These are phyloP conservation scores for Apeira syringaria DNA, from an alignment of 2,888 invertebrate species.

Conservation along the genomic window DNA sequence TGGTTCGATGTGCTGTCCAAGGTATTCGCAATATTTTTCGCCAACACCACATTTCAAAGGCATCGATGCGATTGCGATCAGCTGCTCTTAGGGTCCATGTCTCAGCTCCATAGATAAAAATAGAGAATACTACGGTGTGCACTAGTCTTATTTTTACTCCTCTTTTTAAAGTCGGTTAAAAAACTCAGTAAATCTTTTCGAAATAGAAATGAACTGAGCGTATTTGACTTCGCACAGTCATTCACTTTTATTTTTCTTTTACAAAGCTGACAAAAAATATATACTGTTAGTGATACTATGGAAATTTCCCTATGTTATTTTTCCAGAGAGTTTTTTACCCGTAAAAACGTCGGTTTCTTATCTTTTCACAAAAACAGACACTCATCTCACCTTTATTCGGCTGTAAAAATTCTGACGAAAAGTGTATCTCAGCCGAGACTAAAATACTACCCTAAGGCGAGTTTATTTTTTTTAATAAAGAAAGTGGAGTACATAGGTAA, in stretches of 20 bases:
- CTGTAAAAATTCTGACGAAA: constrained; percentile 30
- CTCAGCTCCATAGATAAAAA: too few relatives aligned
- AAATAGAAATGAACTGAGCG: too few relatives aligned
- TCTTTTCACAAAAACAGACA: constrained; percentile 28
- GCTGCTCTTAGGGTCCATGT: too few relatives aligned
- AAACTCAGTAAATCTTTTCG: too few relatives aligned
- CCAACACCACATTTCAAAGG: too few relatives aligned
- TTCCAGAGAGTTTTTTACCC: constrained; percentile 13
- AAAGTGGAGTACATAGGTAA: constrained; percentile 6
- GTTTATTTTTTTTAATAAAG: constrained; percentile 30
- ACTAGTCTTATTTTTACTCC: too few relatives aligned
- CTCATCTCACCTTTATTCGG: constrained; percentile 32
- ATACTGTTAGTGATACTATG: constrained; percentile 25
- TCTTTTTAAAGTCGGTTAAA: too few relatives aligned
- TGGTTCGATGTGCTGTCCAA: too few relatives aligned
- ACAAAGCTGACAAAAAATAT: constrained; percentile 25
- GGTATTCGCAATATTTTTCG: too few relatives aligned
- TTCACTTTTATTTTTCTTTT: constrained; percentile 16
- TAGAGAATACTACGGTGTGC: too few relatives aligned
- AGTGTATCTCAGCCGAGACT: constrained; percentile 22
- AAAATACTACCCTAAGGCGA: constrained; percentile 20
- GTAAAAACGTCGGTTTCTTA: constrained; percentile 28
- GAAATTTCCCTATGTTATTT: constrained; percentile 13
- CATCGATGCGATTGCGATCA: too few relatives aligned
- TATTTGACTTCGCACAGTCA: constrained; percentile 12